These are phyloP conservation scores for Prunella himalayana DNA, from an alignment of 2,113 vertebrate species.

Conservation along the genomic window DNA sequence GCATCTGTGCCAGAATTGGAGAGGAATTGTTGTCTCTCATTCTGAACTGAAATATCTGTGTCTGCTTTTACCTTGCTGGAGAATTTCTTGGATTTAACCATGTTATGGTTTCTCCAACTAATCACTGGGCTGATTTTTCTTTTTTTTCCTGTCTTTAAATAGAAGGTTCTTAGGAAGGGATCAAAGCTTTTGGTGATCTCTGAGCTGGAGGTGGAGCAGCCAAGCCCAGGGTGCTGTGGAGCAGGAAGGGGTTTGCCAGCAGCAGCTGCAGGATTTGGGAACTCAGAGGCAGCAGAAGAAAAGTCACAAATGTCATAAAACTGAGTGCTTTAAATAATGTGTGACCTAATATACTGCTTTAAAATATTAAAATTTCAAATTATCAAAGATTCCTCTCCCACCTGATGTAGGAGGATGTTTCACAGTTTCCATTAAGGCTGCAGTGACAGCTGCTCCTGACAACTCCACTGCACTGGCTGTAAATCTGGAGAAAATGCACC, in stretches of 20 bases:
- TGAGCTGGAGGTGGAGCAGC: neutral
- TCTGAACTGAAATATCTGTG: neutral
- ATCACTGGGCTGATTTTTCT: neutral
- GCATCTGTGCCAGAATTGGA: neutral
- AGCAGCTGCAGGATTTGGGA: neutral
- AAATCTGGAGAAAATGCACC: neutral
- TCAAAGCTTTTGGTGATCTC: neutral
- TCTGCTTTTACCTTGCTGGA: neutral
- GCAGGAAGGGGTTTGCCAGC: neutral
- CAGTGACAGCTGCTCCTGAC: neutral
- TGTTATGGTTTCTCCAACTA: neutral
- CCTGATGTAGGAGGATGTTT: neutral
- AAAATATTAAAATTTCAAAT: constrained; percentile 40
- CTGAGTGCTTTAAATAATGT: constrained; percentile 6
- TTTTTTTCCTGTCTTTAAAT: neutral
- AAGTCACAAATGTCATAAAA: neutral
- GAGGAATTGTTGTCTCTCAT: neutral
- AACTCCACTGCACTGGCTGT: neutral
- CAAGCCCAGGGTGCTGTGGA: neutral
- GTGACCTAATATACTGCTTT: neutral
- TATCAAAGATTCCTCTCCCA: neutral
- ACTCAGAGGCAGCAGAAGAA: neutral
- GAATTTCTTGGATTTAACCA: neutral
- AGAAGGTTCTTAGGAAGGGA: neutral
- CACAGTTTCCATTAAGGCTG: neutral